Evolutionary conservation across 2,888 invertebrate genomes (phyloP).

Genomic region (Protophormia terraenovae): DNA sequence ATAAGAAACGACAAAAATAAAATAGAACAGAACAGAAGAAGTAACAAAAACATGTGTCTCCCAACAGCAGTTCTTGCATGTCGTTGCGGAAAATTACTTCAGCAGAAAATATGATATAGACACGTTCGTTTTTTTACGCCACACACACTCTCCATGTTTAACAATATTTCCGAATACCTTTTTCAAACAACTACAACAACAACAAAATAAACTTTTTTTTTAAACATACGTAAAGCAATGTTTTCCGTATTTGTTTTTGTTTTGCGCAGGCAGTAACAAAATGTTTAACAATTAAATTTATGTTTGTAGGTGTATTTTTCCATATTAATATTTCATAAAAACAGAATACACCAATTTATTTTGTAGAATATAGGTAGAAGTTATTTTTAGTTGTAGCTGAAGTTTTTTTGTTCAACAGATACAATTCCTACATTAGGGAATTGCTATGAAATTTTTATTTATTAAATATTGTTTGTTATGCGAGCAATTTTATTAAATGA

Average conservation of each 20-base stretch:
- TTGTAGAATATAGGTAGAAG: conserved; percentile 4
- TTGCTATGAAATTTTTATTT: conserved; percentile 9
- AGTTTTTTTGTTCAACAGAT: conserved; percentile 31
- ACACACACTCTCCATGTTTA: not conserved
- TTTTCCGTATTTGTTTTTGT: not conserved
- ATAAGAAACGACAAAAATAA: no score
- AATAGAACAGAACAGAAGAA: no score
- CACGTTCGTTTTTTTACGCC: not conserved
- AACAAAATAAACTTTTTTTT: conserved; percentile 12
- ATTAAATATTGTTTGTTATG: not conserved
- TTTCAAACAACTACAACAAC: not conserved
- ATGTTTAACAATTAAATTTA: not conserved
- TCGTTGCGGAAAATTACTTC: conserved; percentile 14
- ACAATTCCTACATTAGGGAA: conserved; percentile 40
- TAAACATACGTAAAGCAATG: not conserved
- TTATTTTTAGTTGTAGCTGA: conserved; percentile 36
- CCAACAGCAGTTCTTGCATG: not conserved
- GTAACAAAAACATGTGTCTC: not conserved
- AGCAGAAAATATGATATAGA: not conserved
- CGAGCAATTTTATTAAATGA: not conserved
- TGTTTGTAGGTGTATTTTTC: not conserved
- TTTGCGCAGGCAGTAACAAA: not conserved
- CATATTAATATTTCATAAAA: not conserved
- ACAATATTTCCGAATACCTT: conserved; percentile 16
- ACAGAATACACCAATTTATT: not conserved